A percentile compares a stretch with the other conserved stretches of the same genome.
These are phyloP conservation scores for Oncorhynchus mykiss DNA, from an alignment of 2,113 vertebrate species.

Conservation along the genomic window DNA sequence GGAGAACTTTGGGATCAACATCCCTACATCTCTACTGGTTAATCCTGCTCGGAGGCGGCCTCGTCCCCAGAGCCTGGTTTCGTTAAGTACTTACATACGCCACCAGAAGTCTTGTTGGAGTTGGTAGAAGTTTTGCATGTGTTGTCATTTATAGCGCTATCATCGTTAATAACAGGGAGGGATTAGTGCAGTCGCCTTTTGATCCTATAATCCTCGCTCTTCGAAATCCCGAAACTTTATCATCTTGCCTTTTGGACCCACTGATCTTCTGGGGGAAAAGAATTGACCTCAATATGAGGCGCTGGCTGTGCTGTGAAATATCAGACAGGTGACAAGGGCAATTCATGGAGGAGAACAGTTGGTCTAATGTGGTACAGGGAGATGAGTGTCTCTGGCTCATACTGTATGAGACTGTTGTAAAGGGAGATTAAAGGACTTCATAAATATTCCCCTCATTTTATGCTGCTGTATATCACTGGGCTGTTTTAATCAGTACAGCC, in stretches of 20 bases:
- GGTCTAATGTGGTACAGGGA: constrained; percentile 48
- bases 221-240: constrained; percentile 67
- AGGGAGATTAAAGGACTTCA: constrained; percentile 67
- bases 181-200: constrained; percentile 74
- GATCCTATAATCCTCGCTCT: constrained; percentile 75
- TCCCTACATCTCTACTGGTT: constrained; percentile 54
- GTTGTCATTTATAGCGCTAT: constrained; percentile 75
- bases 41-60: constrained; percentile 62
- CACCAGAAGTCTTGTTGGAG: constrained; percentile 51
- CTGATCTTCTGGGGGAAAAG: constrained; percentile 61
- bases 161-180: constrained; percentile 72
- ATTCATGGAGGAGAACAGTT: constrained; percentile 50
- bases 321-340: constrained; percentile 66
- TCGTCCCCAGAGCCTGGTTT: constrained; percentile 58
- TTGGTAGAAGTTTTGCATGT: constrained; percentile 69
- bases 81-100: constrained; percentile 68
- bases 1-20: constrained; percentile 51
- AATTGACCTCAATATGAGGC: constrained; percentile 62
- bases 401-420: constrained; percentile 48
- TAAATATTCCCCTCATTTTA: constrained; percentile 59
- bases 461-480: constrained; percentile 46
- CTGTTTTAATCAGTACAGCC: constrained; percentile 57
- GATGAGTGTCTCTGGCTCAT: constrained; percentile 51
- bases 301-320: constrained; percentile 53
- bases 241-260: constrained; percentile 47